phyloP scores from a whole-genome alignment of 2,888 invertebrate genomes.

The Drosophila vallismaia region DNA sequence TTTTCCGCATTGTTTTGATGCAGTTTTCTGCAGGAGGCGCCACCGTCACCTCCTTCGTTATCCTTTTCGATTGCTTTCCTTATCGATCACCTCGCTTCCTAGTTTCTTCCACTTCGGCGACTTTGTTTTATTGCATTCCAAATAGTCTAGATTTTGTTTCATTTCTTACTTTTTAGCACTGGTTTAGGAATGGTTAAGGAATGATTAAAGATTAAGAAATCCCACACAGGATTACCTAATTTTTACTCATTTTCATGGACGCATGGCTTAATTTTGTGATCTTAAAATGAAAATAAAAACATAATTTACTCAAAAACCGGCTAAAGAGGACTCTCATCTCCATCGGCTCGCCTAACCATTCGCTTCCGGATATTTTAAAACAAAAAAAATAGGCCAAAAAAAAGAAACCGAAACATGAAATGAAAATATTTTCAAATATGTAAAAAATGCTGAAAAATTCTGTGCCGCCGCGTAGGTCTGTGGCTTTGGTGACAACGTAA shows the following conservation, averaged over 20 bases:
- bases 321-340: constrained; percentile 6
- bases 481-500: constrained; percentile 32
- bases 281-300: background rate
- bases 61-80: constrained; percentile 68
- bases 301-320: constrained; percentile 35
- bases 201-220: too few relatives aligned
- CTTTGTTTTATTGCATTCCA: constrained; percentile 74
- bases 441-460: constrained; percentile 72
- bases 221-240: too few relatives aligned
- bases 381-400: constrained; percentile 10
- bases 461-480: constrained; percentile 16
- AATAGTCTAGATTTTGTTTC: constrained; percentile 74
- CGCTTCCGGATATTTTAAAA: constrained; percentile 31
- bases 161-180: constrained; percentile 78
- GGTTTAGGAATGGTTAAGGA: too few relatives aligned
- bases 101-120: constrained; percentile 20
- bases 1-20: constrained; percentile 38
- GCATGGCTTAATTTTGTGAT: too few relatives aligned
- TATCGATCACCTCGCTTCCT: constrained; percentile 43
- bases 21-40: constrained; percentile 4
- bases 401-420: constrained; percentile 49
- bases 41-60: constrained; percentile 50
- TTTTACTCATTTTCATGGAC: too few relatives aligned
- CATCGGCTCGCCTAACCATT: constrained; percentile 16
- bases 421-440: constrained; percentile 75